Base-by-base conservation (phyloP, 2,113 vertebrate species). In the Panthera uncia region DNA sequence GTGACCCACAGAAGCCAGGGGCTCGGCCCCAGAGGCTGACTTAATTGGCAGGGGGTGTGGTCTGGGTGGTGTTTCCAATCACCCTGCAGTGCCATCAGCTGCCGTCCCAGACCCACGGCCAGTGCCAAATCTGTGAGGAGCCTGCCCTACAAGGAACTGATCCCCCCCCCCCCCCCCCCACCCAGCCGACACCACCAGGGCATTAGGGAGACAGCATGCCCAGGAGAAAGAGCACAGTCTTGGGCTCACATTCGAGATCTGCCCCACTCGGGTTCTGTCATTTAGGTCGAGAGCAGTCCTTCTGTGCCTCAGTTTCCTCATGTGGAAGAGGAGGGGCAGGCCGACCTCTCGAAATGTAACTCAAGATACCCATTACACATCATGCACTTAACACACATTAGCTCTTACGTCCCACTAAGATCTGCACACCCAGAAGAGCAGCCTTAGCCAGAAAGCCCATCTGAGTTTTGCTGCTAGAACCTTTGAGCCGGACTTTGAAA, bases 211-310 rank as follows among this genome's bases (percentile, higher is more conserved):
- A 18, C 29, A 15, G 52, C 25, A n/a, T 10, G 18, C 45, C 9
- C 89, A 27, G 68, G 61, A 33, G 33, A 7, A 10, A 57, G 50
- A 27, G 50, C 48, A 1, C 0, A 10, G 36, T 4, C 18, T 16
- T 8, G 31, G 57, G 55, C 79, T 92, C 13, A 11, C 31, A 6
- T 29, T 66, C 73, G 33, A 11, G 66, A 15, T 18, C 27, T 27
- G 7, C 4, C 13, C 21, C 3, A 52, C 33, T 25, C 45, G 5
- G 9, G 7, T 16, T 11, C 18, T 0, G 1, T 68, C 19, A 2
- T 25, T 15, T 18, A 68, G 68, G 23, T 3, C 6, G 31, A 57
- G 23, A n/a, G 0, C 55, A 15, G 4, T 36, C 69, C 23, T 48
- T 23, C 31, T 7, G 15, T 21, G 83, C 76, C 84, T 89, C 52